Evolutionary conservation across 2,113 vertebrate genomes (phyloP).

Genomic region (Heptranchias perlo): DNA sequence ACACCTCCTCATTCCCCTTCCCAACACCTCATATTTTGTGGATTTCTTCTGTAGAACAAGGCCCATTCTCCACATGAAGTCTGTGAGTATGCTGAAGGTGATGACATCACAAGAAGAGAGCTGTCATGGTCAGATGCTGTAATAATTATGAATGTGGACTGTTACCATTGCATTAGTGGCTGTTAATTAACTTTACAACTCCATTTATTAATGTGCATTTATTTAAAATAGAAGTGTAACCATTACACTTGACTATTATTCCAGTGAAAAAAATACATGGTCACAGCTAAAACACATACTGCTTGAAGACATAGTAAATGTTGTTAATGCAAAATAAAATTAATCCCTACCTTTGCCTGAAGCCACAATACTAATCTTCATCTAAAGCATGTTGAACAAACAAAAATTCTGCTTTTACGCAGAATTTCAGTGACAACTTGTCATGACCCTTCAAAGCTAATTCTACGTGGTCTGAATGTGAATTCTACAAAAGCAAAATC

Average conservation of each 20-base stretch:
- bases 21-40: not conserved
- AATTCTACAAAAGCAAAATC: not conserved
- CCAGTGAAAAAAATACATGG: not conserved
- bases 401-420: not conserved
- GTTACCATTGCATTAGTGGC: not conserved
- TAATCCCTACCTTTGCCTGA: not conserved
- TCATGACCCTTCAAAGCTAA: not conserved
- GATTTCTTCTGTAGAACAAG: not conserved
- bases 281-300: not conserved
- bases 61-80: not conserved
- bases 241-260: not conserved
- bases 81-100: not conserved
- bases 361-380: not conserved
- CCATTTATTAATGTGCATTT: not conserved
- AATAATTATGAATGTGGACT: not conserved
- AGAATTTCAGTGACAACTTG: not conserved
- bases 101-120: not conserved
- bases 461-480: not conserved
- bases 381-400: not conserved
- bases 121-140: not conserved
- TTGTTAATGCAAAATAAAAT: not conserved
- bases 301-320: not conserved
- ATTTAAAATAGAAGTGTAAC: not conserved
- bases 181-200: not conserved
- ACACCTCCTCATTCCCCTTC: not conserved